Conservation (phyloP, 2,113 vertebrate genomes). For the Pteronura brasiliensis region DNA sequence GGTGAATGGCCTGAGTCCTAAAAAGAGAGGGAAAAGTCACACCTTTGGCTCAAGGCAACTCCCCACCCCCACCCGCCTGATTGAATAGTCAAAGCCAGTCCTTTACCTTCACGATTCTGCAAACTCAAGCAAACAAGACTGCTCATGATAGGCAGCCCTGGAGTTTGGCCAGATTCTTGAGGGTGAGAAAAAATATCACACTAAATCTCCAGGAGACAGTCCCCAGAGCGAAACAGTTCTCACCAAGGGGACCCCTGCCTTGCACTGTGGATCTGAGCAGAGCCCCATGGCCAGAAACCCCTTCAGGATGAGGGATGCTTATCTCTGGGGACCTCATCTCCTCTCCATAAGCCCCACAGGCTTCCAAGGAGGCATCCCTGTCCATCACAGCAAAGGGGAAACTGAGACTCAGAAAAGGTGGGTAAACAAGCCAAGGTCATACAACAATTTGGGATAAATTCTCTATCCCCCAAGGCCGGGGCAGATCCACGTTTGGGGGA, state of each 20-base stretch:
- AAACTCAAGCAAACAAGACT: slow-evolving; percentile 72
- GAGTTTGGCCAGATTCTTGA: slow-evolving; percentile 73
- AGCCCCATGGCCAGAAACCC: neutral
- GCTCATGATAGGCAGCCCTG: slow-evolving; percentile 64
- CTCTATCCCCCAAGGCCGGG: neutral
- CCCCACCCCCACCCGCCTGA: neutral
- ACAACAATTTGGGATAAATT: neutral
- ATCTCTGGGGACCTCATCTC: neutral
- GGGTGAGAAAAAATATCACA: slow-evolving; percentile 73
- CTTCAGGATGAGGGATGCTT: neutral
- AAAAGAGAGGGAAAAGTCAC: slow-evolving; percentile 1
- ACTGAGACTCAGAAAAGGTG: neutral
- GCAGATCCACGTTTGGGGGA: neutral
- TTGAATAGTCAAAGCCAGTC: slow-evolving; percentile 65
- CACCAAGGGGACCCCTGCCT: neutral
- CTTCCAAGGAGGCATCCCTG: neutral
- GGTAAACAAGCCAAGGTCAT: neutral
- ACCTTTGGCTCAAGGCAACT: neutral
- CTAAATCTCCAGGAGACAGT: slow-evolving; percentile 65
- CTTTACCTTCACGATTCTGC: slow-evolving; percentile 53
- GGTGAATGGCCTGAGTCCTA: neutral
- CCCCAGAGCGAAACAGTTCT: slow-evolving; percentile 51
- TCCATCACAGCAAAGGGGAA: neutral
- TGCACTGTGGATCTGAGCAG: neutral
- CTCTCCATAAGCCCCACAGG: neutral